Base-by-base conservation (phyloP, 1,140 invertebrate species). In the Cheumatopsyche charites region DNA sequence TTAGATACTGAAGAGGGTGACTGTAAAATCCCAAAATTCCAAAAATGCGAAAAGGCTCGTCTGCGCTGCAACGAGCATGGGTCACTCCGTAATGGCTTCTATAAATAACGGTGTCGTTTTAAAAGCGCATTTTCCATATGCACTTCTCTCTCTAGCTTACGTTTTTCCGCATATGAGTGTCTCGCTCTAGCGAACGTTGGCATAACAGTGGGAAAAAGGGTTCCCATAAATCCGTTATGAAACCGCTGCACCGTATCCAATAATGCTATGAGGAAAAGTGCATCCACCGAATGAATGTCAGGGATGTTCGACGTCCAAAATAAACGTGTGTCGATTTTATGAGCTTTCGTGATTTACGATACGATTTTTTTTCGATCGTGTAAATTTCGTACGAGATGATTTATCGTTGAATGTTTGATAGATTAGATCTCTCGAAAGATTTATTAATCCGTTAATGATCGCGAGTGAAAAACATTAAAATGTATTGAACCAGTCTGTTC, bases 161-260 rank as follows among this genome's bases (percentile, higher is more conserved):
- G 23, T 23, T 25, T 58, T 41, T 62, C 58, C 58, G 12, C 58
- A 36, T 29, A 29, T 7, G 58, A 13, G 4, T 36, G 9, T 41
- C 58, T 23, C 7, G 3, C 36, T 15, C 26, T 5, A 42, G 2
- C 23, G 29, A n/a, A n/a, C 29, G 9, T 36, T 36, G 9, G 3
- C 29, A 9, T 4, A 3, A 36, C 9, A 9, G 29, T 4, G 29
- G 29, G 29, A 36, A 36, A n/a, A 66, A 66, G 63, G 49, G 47
- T 55, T 25, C 47, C 29, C 41, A 68, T 68, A 68, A 68, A 68
- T 68, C 47, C 47, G 49, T 55, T 68, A 55, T 68, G 49, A 68
- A 55, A 68, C 66, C 66, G 66, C 49, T 55, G 66, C 42, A 68
- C 66, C 66, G 47, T 68, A 55, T 68, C 66, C 66, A 68, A 68